These are phyloP conservation scores for Plectus sambesii DNA, from an alignment of 1,140 invertebrate species.

Conservation along the genomic window DNA sequence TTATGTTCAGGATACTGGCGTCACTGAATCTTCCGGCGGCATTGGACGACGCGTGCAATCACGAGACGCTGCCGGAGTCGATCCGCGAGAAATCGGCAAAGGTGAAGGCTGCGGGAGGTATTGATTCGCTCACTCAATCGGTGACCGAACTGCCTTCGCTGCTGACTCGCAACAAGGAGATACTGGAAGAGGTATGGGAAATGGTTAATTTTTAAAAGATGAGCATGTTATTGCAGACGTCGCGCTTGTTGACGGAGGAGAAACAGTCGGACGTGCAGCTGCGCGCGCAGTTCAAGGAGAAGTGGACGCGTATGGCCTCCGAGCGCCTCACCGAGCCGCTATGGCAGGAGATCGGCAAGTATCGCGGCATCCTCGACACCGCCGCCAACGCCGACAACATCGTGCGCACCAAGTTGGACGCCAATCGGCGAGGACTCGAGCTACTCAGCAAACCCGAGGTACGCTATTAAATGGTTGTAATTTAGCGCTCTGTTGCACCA, in stretches of 20 bases:
- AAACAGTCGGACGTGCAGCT: slow-evolving; percentile 75
- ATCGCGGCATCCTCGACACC: slow-evolving; percentile 75
- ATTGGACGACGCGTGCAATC: slow-evolving; percentile 70
- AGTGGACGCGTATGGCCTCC: slow-evolving; percentile 79
- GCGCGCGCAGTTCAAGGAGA: slow-evolving; percentile 68
- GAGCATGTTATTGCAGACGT: slow-evolving; percentile 52
- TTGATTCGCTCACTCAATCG: slow-evolving; percentile 50
- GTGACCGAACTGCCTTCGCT: slow-evolving; percentile 76
- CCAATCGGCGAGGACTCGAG: slow-evolving; percentile 66
- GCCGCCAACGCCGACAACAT: slow-evolving; percentile 65
- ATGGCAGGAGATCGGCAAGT: slow-evolving; percentile 71
- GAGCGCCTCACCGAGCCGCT: slow-evolving; percentile 76
- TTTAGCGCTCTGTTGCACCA: not conserved
- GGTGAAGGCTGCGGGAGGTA: slow-evolving; percentile 35
- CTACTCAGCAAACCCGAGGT: slow-evolving; percentile 64
- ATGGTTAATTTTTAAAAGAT: not conserved
- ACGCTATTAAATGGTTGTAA: too few species aligned
- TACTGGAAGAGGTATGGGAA: slow-evolving; percentile 73
- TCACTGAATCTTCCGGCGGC: slow-evolving; percentile 91
- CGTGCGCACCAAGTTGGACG: slow-evolving; percentile 73
- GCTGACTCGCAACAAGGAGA: slow-evolving; percentile 80
- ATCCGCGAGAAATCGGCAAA: slow-evolving; percentile 68
- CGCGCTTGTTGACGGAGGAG: slow-evolving; percentile 78
- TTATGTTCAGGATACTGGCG: slow-evolving; percentile 61
- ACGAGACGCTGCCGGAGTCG: slow-evolving; percentile 69